Base-by-base conservation (phyloP, 2,888 invertebrate species). In the Pandemis cinnamomeana region DNA sequence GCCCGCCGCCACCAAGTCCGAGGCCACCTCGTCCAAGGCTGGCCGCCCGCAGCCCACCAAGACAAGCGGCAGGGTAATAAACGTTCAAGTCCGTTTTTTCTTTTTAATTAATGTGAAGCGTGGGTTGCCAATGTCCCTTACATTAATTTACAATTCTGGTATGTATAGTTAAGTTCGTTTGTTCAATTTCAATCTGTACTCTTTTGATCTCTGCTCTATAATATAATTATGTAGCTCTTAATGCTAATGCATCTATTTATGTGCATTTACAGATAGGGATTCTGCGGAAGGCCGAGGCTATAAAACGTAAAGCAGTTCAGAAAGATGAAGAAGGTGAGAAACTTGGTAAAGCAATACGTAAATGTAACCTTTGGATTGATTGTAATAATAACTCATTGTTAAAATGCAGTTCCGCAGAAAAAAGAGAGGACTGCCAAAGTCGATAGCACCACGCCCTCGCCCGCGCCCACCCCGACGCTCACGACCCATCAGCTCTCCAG, bases 211-310 rank as follows among this genome's bases (percentile, higher is more conserved):
- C n/a, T n/a, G 51, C n/a, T 51, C 6, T 51, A 13, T 51, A n/a
- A n/a, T 7, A 15, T 53, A 5, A n/a, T 36, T 36, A 2, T 36
- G 27, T 4, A 36, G 27, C 1, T 48, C 20, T 20, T 20, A 55
- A 55, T 15, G 20, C 15, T 2, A n/a, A 55, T 55, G 15, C 8
- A 55, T 55, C 20, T 15, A 46, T 62, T 42, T 58, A 27, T 7
- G 27, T 51, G n/a, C 2, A 82, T 80, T 64, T 82, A 88, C 77
- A 68, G 74, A 71, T 83, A 42, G 82, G 77, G 64, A 87, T 90
- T 62, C 55, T 90, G 48, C 83, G 84, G 42, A 91, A 87, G 84
- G 86, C 85, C 8, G 90, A 91, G 78, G 90, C 89, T 80, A 77
- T 89, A 2, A 92, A 91, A 79, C 83, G 86, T 13, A 88, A 87